Conservation (phyloP, 2,113 vertebrate genomes). For the Barbus barbus region DNA sequence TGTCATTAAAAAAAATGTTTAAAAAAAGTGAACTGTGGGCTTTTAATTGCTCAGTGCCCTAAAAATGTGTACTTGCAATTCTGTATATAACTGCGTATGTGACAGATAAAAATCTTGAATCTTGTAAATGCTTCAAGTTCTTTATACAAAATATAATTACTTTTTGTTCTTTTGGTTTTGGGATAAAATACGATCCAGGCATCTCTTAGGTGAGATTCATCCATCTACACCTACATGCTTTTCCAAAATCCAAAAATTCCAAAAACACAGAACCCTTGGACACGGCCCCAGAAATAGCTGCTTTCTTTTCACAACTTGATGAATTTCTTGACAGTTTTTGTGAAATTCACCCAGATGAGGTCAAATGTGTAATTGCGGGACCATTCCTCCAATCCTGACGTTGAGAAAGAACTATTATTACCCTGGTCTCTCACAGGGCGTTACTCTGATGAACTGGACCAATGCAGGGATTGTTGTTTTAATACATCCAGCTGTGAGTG, state of each 20-base stretch:
- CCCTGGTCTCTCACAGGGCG: slow-evolving; percentile 61
- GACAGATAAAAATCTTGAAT: not conserved
- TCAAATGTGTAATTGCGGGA: slow-evolving; percentile 45
- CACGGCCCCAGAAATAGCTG: not conserved
- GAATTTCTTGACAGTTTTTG: slow-evolving; percentile 38
- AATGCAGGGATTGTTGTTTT: slow-evolving; percentile 62
- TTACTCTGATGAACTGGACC: slow-evolving; percentile 56
- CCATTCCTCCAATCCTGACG: not conserved
- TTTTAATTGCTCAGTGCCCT: not conserved
- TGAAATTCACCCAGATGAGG: slow-evolving; percentile 23
- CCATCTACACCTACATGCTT: slow-evolving; percentile 5
- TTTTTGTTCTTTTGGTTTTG: not conserved
- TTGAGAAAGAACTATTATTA: slow-evolving; percentile 35
- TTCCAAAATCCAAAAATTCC: slow-evolving; percentile 1
- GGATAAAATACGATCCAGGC: not conserved
- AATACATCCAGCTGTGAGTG: slow-evolving; percentile 47
- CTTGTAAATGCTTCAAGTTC: not conserved
- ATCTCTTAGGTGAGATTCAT: slow-evolving; percentile 19
- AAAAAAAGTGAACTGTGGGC: not conserved
- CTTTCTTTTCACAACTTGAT: slow-evolving; percentile 9
- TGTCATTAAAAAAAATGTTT: not conserved
- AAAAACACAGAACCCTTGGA: not conserved
- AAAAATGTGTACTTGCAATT: not conserved
- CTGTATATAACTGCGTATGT: not conserved
- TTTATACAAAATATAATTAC: not conserved